Base-by-base conservation (phyloP, 2,113 vertebrate species). In the Campylomormyrus numenius region DNA sequence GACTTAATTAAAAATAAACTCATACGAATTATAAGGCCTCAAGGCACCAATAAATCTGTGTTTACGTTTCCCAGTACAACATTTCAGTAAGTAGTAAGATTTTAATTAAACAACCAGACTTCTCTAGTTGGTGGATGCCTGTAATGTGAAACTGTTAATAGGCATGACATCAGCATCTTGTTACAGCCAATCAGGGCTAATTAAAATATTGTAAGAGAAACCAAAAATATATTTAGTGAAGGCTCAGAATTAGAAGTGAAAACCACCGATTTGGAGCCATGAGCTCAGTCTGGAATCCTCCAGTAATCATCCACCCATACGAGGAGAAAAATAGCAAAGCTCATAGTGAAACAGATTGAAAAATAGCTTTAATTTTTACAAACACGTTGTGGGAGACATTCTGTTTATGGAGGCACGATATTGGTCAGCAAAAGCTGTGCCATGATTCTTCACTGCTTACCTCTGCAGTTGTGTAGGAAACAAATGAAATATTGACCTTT, bases 121-220 rank as follows among this genome's bases (percentile, higher is more conserved):
- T 80, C 31, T 42, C 31, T 80, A 31, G 31, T 39, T 80, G 35
- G 1, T 42, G 74, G 19, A 19, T 80, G 74, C 5, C 74, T 80
- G 74, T 42, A 80, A 74, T 74, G 66, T 35, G 3, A 11, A 35
- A 35, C 66, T 74, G 66, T 35, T 74, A 80, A 80, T 42, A 80
- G 74, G 35, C 31, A 42, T 42, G 74, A 80, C 35, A 80, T 80
- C 74, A 80, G 74, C 74, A 80, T 80, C 31, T 35, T 80, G 15
- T 42, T 39, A 42, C 1, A 80, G 70, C 70, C 70, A 77, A 19
- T 77, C 31, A 35, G 35, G 31, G 27, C 35, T 42, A 80, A 80
- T 80, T 80, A 80, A 80, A 80, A 80, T 80, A 80, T 39, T 80
- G 74, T 80, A 80, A 80, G 74, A 17, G 35, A 80, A 80, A 42